phyloP scores from a whole-genome alignment of 2,797 vertebrate species.

The Anguilla marmorata region DNA sequence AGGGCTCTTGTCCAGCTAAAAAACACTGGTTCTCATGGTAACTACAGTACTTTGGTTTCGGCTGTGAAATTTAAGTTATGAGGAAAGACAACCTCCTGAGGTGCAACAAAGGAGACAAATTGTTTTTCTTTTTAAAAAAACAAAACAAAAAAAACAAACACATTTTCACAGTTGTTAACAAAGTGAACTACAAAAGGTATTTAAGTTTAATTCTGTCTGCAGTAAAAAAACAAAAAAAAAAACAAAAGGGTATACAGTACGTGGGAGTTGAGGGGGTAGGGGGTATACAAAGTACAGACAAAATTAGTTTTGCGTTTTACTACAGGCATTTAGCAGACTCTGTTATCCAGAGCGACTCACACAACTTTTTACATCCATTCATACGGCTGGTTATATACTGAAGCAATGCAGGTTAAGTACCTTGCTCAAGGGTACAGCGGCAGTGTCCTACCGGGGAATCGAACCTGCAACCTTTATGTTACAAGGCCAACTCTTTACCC shows the following conservation, averaged over 20 bases:
- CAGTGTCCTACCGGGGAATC: no score
- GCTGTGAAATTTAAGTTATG: neutral
- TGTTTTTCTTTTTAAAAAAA: neutral
- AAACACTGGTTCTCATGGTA: neutral
- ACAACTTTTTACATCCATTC: no score
- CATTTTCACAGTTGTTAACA: neutral
- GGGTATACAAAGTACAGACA: neutral
- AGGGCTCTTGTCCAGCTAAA: neutral
- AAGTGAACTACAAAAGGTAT: neutral
- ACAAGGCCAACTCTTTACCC: no score
- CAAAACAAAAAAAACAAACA: neutral
- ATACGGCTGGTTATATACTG: no score
- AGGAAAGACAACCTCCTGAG: neutral
- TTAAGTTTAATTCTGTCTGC: neutral
- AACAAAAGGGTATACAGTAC: no score
- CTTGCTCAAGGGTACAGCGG: no score
- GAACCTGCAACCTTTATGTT: no score
- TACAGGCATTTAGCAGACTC: neutral
- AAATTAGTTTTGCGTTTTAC: neutral
- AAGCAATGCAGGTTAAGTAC: no score
- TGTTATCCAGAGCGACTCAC: no score
- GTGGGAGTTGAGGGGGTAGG: no score
- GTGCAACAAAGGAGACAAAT: neutral
- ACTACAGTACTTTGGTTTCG: neutral
- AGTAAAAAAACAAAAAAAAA: neutral